Base-by-base conservation (phyloP, 64 coral and sea anemone genomes). In the Montipora efflorescens region DNA sequence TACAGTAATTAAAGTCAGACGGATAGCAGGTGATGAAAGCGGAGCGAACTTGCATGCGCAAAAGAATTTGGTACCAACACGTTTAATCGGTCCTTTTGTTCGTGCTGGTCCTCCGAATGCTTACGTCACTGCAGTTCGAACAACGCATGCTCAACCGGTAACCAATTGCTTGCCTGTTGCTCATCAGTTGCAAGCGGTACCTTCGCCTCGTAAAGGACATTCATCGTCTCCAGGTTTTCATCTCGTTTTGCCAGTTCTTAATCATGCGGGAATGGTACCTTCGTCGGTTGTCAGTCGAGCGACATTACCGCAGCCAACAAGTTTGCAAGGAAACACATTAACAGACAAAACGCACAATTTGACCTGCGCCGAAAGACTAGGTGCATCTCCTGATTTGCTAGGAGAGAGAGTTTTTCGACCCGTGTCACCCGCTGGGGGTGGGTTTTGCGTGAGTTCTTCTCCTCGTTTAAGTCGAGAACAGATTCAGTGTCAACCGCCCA, bases 41-140 rank as follows among this genome's bases (percentile, higher is more conserved):
- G 82, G 8, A 50, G 66, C 48, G 61, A 11, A 64, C 3, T 2
- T 15, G 44, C 67, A 71, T 48, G 47, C 47, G 18, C 82, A 52
- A 15, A 25, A 14, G 2, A 86, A 72, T 16, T 71, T 86, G 3
- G 59, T 14, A 12, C 43, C 82, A 5, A 86, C 82, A 50, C 82
- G 71, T 5, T 50, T 86, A 22, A 19, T 86, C 71, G 82, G 82
- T 22, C 82, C 82, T 70, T 86, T 86, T 72, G 71, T 86, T 8
- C 13, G 82, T 5, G 47, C 82, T 68, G 22, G 22, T 23, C 46
- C 62, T 21, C 66, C 82, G 19, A 86, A 86, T 86, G 22, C 64
- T 4, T 86, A 71, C 82, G 47, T 86, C 15, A 66, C 64, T 48
- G 18, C 82, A 21, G 66, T 86, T 2, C 68, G 82, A 48, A 67